Percentiles rank a stretch among this genome's conserved stretches.
These are phyloP conservation scores for Phodopus roborovskii DNA, from an alignment of 2,113 vertebrate genomes.

Conservation along the genomic window DNA sequence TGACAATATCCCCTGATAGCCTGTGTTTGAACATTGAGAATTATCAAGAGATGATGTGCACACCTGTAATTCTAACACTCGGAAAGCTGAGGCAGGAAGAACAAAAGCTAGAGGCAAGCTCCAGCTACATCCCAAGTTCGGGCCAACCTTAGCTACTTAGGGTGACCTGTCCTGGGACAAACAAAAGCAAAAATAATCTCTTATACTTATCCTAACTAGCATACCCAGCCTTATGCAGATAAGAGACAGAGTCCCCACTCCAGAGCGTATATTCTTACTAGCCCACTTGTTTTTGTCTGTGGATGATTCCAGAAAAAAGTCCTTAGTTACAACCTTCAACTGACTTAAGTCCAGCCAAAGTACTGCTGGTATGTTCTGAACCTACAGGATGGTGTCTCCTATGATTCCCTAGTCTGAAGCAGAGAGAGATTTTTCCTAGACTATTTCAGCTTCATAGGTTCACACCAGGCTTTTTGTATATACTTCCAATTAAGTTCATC, in stretches of 20 bases:
- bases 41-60: neutral
- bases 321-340: neutral
- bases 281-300: neutral
- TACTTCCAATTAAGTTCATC: conserved; percentile 55
- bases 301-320: neutral
- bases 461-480: neutral
- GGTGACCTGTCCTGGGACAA: neutral
- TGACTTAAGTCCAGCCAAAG: neutral
- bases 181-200: neutral
- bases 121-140: neutral
- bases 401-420: neutral
- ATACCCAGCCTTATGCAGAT: neutral
- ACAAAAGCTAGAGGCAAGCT: neutral
- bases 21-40: neutral
- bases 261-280: neutral
- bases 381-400: neutral
- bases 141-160: neutral
- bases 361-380: neutral
- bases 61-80: neutral
- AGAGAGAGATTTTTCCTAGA: neutral
- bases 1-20: neutral
- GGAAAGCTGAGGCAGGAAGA: neutral
- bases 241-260: neutral
- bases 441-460: neutral
- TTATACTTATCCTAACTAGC: neutral